Evolutionary conservation across 1,140 invertebrate species (phyloP), one percentile per base, ranked within the genome.

Genomic region (Tigriopus japonicus): DNA sequence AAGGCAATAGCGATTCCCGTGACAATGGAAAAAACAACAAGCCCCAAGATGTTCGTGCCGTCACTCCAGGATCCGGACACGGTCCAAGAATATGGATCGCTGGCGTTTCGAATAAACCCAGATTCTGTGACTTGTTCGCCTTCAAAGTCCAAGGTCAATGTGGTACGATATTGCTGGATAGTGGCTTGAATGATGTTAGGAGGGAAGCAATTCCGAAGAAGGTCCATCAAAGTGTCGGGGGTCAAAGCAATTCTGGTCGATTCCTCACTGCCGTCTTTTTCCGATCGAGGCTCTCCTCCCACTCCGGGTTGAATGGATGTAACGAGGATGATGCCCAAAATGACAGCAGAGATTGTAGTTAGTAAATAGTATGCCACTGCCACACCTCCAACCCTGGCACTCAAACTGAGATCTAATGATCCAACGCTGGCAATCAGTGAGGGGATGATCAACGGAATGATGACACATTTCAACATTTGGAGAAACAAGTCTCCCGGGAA

Each of bases 341-440:
- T 80, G 21, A 91, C 87, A 1, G 89, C 87, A 66, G 82, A 81
- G 10, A 93, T 71, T 0, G 92, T 61, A 6, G 49, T 61, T 9
- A 56, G 13, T 17, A 49, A 14, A 40, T 61, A 51, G n/a, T 61
- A 51, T 5, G 15, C 14, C n/a, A 40, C 28, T 3, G 14, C 28
- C 14, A 52, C 14, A 7, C 49, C 45, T 12, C 42, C 45, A 21
- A 52, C 42, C 12, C 28, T 28, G 17, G 17, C 19, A 40, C 14
- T 15, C 28, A 23, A 13, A 6, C 21, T 61, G 3, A 35, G 19
- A 54, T 61, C 43, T 19, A 61, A 49, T 40, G 28, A 61, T n/a
- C 86, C 87, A 58, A 92, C 85, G 6, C 87, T 87, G 24, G 84
- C 84, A n/a, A 91, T 81, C 40, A 94, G 85, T n/a, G 86, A 90